phyloP scores from a whole-genome alignment of 2,797 vertebrate species.

The Champsocephalus gunnari region DNA sequence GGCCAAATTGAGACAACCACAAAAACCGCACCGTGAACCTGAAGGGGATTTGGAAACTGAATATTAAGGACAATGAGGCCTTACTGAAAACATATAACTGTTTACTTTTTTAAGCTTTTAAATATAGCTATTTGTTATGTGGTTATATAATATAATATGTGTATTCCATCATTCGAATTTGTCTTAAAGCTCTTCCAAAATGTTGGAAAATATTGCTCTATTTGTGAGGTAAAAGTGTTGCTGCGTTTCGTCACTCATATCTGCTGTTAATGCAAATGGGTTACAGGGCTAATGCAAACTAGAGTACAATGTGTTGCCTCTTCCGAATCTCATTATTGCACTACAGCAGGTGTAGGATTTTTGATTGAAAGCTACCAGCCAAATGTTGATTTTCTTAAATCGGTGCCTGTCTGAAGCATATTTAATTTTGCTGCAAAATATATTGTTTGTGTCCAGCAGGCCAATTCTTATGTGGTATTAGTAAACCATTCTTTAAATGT shows the following conservation, averaged over 20 bases:
- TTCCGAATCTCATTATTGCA: slow-evolving; percentile 6
- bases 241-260: slow-evolving; percentile 25
- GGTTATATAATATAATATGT: slow-evolving; percentile 12
- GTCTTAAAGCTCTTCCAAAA: slow-evolving; percentile 34
- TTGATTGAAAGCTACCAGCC: slow-evolving; percentile 4
- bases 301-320: neutral
- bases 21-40: neutral
- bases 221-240: slow-evolving; percentile 7
- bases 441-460: neutral
- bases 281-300: slow-evolving; percentile 45
- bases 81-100: slow-evolving; percentile 47
- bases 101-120: slow-evolving; percentile 58
- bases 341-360: slow-evolving; percentile 7
- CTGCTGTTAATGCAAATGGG: slow-evolving; percentile 36
- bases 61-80: slow-evolving; percentile 54
- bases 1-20: neutral
- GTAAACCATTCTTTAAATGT: neutral
- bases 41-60: neutral
- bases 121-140: slow-evolving; percentile 27
- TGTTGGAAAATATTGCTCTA: slow-evolving; percentile 23
- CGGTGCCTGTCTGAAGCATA: slow-evolving; percentile 13
- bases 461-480: neutral
- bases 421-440: slow-evolving; percentile 9
- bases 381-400: slow-evolving; percentile 24
- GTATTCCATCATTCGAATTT: slow-evolving; percentile 25